phyloP scores from a whole-genome alignment of 1,140 invertebrate genomes.

The Brachionus rotundiformis region DNA sequence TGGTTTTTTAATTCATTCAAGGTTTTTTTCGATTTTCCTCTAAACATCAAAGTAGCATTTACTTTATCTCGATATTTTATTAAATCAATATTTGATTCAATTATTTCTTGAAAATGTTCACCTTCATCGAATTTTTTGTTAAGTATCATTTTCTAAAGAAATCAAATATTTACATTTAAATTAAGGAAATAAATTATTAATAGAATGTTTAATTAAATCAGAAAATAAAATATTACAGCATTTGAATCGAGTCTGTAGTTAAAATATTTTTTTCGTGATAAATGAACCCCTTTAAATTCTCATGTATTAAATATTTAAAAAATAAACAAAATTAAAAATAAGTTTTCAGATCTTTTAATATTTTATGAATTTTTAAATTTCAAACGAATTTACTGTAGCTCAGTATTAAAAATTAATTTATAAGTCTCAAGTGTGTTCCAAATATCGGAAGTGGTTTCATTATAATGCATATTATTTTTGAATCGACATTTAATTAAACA shows the following conservation, averaged over 20 bases:
- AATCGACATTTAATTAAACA: neutral
- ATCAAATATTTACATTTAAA: neutral
- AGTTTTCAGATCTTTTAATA: neutral
- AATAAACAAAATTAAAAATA: neutral
- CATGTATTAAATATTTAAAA: neutral
- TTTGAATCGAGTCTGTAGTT: neutral
- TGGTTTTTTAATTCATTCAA: neutral
- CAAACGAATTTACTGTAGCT: neutral
- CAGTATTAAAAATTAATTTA: neutral
- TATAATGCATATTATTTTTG: neutral
- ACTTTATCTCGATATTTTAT: neutral
- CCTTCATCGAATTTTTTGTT: neutral
- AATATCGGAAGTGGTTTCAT: slow-evolving; percentile 1
- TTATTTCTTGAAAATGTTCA: slow-evolving; percentile 26
- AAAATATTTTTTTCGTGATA: neutral
- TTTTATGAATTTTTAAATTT: neutral
- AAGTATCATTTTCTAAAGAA: slow-evolving; percentile 28
- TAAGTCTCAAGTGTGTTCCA: neutral
- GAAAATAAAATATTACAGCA: neutral
- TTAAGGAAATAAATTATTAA: neutral
- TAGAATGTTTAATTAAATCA: neutral
- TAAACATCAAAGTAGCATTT: neutral
- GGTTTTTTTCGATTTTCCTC: neutral
- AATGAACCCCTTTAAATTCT: neutral
- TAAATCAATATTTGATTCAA: slow-evolving; percentile 26